Percentiles rank a stretch among this genome's conserved stretches.
phyloP scores from a whole-genome alignment of 2,888 invertebrate genomes.

The Amiota communis region DNA sequence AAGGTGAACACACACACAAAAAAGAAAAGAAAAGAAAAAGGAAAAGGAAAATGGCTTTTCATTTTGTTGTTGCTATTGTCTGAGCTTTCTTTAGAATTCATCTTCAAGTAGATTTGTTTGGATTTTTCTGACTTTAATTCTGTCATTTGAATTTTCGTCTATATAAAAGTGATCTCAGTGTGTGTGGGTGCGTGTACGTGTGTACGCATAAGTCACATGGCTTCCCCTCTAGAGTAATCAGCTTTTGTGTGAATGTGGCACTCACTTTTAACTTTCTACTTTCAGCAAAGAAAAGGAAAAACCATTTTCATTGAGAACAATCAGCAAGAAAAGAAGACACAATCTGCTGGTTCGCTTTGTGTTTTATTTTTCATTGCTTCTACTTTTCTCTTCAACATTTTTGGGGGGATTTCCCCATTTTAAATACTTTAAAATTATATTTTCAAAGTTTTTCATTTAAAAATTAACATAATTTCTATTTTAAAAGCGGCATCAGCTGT shows the following conservation, averaged over 20 bases:
- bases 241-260: conserved; percentile 32
- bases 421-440: conserved; percentile 27
- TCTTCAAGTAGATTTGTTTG: conserved; percentile 2
- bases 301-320: too few relatives aligned
- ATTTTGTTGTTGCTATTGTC: neutral
- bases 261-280: too few relatives aligned
- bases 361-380: neutral
- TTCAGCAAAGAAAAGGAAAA: too few relatives aligned
- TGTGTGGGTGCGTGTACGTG: conserved; percentile 16
- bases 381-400: conserved; percentile 57
- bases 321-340: neutral
- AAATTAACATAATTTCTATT: conserved; percentile 56
- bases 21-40: neutral
- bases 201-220: conserved; percentile 29
- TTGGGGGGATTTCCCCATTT: conserved; percentile 17
- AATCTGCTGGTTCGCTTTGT: neutral
- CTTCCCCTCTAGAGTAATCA: conserved; percentile 49
- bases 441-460: conserved; percentile 31
- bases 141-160: conserved; percentile 38
- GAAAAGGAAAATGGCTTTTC: neutral
- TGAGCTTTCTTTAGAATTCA: neutral
- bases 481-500: conserved; percentile 24
- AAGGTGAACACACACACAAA: neutral
- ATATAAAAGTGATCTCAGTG: conserved; percentile 18
- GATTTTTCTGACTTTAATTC: neutral